phyloP scores from a whole-genome alignment of 1,140 invertebrate species.

The Phortica variegata region DNA sequence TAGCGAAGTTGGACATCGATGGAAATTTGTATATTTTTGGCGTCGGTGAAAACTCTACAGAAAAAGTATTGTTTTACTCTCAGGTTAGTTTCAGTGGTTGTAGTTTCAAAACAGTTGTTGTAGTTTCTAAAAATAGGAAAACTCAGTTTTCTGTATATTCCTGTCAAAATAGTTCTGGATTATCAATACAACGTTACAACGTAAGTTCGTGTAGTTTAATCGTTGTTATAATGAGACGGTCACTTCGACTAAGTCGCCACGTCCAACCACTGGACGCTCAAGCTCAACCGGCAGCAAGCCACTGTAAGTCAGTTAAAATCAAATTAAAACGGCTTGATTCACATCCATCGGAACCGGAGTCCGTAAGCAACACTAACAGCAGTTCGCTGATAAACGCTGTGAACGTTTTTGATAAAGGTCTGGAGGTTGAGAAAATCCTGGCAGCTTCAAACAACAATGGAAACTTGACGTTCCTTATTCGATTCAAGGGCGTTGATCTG shows the following conservation, averaged over 20 bases:
- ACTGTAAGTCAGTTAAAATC: slow-evolving; percentile 21
- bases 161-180: too few relatives aligned
- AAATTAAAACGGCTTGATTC: slow-evolving; percentile 33
- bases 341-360: too few relatives aligned
- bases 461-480: slow-evolving; percentile 93
- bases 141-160: too few relatives aligned
- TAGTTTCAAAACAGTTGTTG: too few relatives aligned
- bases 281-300: slow-evolving; percentile 27
- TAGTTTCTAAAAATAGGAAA: too few relatives aligned
- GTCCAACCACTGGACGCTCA: slow-evolving; percentile 16
- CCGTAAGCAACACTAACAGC: slow-evolving; percentile 12
- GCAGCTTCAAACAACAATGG: slow-evolving; percentile 67
- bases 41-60: too few relatives aligned
- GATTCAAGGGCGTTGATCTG: slow-evolving; percentile 93
- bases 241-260: slow-evolving; percentile 27
- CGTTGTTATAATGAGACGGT: slow-evolving; percentile 60
- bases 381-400: slow-evolving; percentile 7
- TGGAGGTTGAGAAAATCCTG: slow-evolving; percentile 91
- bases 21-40: too few relatives aligned
- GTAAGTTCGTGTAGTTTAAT: slow-evolving; percentile 61
- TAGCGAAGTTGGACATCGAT: too few relatives aligned
- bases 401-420: slow-evolving; percentile 84
- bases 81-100: too few relatives aligned
- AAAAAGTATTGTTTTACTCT: too few relatives aligned
- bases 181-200: neutral